Evolutionary conservation across 2,113 vertebrate genomes (phyloP), one percentile per base, ranked within the genome.

Genomic region (Suncus etruscus): DNA sequence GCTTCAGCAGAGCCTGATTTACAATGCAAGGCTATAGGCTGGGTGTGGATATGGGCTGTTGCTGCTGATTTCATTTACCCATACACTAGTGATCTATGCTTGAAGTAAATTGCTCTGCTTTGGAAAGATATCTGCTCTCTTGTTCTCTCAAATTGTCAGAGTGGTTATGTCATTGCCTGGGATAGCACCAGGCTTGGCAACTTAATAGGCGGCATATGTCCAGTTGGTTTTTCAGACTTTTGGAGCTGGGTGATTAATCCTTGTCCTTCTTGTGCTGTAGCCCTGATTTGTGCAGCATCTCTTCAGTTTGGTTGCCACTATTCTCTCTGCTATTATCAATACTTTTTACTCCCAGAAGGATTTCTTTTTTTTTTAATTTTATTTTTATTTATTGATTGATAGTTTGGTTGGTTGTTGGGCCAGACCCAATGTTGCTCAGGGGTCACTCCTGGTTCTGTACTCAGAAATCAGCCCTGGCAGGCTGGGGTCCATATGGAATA

Each of bases 291-390:
- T 27, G 15, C 7, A 20, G 6, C 32, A 4, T 24, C n/a, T 83
- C 27, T 72, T 45, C 45, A 61, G 25, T 61, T 83, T 79, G 48
- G 24, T 22, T 70, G 68, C 45, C 92, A 20, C n/a, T 78, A 0
- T 90, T 92, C 50, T 47, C 29, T 4, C n/a, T 86, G 31, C 29
- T 73, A 7, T 47, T 79, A 89, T 63, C 65, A 87, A 70, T 91
- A 39, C 8, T 92, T 90, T 50, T 11, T n/a, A 39, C 39, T 39
- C 8, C 47, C 7, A 50, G 50, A 39, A 27, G 11, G 11, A 68
- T 29, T 82, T 86, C 76, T 76, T 73, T 12, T 65, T 54, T 83
- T 39, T 39, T 39, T 39, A 39, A 39, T 5, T 39, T 39, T 39
- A 39, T 39, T 39, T 39, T 39, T 39, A 39, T 39, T 39, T 3